Base-by-base conservation (phyloP, 2,888 invertebrate genomes). In the Microctonus hyperodae region DNA sequence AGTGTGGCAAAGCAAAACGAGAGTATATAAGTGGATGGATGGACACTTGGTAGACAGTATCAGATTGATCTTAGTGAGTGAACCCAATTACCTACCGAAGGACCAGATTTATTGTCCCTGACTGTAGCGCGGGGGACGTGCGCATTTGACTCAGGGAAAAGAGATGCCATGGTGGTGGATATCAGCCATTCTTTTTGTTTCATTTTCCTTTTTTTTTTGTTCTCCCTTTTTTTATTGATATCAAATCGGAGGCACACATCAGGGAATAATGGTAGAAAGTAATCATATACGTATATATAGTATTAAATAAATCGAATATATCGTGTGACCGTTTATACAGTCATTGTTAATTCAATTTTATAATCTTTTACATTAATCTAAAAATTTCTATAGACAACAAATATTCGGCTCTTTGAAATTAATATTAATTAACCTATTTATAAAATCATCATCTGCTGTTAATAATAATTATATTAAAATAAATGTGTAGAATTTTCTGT, bases 1-100 rank as follows among this genome's bases (percentile, higher is more conserved):
- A 44, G 44, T 16, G 44, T 44, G 44, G 16, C 44, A 16, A 44
- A 44, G 44, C 44, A 44, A 44, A 44, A 64, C 53, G 70, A 73
- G 75, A 72, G 76, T 77, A 44, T 20, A 44, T 20, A 44, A 44
- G 78, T 74, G 75, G 79, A 81, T 76, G 74, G 81, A 82, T 79
- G 76, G 80, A 82, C 83, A 79, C 78, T 79, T 74, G 78, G 79
- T 76, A 79, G 83, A 83, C 83, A 83, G 82, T 83, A 83, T 83
- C 83, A 82, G 81, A 82, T 80, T 78, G 83, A 83, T 83, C 83
- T 81, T 77, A 78, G 78, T 81, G 81, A 79, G 83, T 83, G 83
- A 83, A 83, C 81, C 83, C 83, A 83, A 83, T 83, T 83, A 83
- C 81, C 81, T 76, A 76, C 76, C 74, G 77, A 80, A 80, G 76